Percentiles rank a stretch among this genome's conserved stretches.
phyloP scores from a whole-genome alignment of 2,113 vertebrate species.

The Pachycephala philippinensis region DNA sequence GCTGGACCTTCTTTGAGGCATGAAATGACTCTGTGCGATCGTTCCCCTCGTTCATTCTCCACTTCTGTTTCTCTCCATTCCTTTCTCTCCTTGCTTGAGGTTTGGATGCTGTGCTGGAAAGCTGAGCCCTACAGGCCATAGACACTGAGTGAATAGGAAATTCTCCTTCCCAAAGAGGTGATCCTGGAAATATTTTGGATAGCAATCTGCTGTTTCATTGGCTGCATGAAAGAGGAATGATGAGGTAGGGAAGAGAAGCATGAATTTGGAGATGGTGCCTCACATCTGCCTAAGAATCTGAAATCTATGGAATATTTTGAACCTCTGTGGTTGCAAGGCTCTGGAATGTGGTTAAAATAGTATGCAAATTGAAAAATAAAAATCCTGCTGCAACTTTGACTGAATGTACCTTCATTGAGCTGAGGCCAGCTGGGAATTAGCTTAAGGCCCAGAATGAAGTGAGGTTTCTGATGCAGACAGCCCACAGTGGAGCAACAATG shows the following conservation, averaged over 20 bases:
- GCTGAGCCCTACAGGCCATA: not conserved
- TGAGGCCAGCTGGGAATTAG: slow-evolving; percentile 26
- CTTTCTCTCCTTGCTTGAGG: not conserved
- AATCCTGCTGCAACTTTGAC: not conserved
- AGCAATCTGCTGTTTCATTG: not conserved
- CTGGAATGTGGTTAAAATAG: not conserved
- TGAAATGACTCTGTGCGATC: rapidly evolving
- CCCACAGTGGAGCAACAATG: slow-evolving; percentile 23
- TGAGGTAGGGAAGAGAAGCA: not conserved
- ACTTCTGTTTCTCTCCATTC: not conserved
- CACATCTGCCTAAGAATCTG: not conserved
- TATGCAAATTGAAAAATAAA: not conserved
- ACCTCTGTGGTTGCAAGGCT: not conserved
- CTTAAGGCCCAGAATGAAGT: not conserved
- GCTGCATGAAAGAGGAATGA: not conserved
- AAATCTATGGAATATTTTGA: not conserved
- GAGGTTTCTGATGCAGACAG: not conserved
- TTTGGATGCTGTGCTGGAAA: not conserved
- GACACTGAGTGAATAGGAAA: rapidly evolving
- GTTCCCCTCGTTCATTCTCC: rapidly evolving
- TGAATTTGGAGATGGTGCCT: not conserved
- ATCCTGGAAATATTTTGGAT: not conserved
- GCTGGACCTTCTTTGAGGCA: not conserved
- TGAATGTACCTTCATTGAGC: not conserved
- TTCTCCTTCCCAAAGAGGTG: not conserved